Base-by-base conservation (phyloP, 2,888 invertebrate genomes). In the Luperina nickerlii region DNA sequence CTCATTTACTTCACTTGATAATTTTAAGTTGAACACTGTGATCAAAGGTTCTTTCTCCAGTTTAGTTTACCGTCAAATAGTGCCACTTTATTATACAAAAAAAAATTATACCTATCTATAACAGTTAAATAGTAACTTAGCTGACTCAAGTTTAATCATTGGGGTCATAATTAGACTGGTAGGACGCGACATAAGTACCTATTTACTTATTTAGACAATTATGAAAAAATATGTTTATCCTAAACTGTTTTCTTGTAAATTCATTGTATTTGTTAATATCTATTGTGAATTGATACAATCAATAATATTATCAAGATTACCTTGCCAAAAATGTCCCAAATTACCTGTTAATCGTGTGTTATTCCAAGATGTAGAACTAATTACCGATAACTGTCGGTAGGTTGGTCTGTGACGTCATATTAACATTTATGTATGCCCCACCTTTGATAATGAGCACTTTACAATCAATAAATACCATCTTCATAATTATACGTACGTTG, bases 381-480 rank as follows among this genome's bases (percentile, higher is more conserved):
- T 69, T 73, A 63, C 6, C 42, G 82, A 84, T 83, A 78, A 70
- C 60, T 76, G 42, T 77, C 74, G 74, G 80, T 74, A 83, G 86
- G 85, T 81, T 81, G 70, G 75, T 75, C 81, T 68, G 20, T 81
- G 72, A 84, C 90, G 88, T 91, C 88, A 89, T 48, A 85, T 87
- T 83, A 38, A 54, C 32, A n/a, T 32, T 32, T 70, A 42, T 73
- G 6, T 62, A n/a, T 24, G 24, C 79, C 62, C 54, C 38, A 76
- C 70, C 75, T 74, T 62, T 80, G 8, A 62, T 73, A 79, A 63
- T 69, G 32, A 81, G 65, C 66, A 79, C 32, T 74, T 76, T 75
- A 48, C 67, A 78, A 85, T 85, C 69, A 71, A 63, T 73, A 57
- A 42, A 45, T 48, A 79, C 9, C 20, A 82, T 77, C 66, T 66